phyloP scores from a whole-genome alignment of 1,140 invertebrate species.

The Drosophila kikkawai region DNA sequence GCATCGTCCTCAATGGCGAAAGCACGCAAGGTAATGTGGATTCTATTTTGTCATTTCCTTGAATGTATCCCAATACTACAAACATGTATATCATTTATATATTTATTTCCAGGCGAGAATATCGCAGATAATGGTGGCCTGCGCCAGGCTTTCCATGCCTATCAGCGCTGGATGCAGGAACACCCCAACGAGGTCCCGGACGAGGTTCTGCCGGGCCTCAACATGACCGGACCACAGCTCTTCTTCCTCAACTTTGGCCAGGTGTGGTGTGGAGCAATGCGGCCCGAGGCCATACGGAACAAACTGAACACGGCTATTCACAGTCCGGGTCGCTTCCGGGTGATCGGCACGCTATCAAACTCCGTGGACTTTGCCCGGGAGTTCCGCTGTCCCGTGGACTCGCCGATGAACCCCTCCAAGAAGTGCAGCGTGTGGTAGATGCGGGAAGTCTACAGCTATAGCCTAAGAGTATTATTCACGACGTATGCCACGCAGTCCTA shows the following conservation, averaged over 20 bases:
- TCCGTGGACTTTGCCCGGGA: slow-evolving; percentile 92
- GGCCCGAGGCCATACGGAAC: slow-evolving; percentile 78
- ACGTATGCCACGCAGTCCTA: slow-evolving; percentile 40
- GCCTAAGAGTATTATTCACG: slow-evolving; percentile 65
- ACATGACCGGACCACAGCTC: slow-evolving; percentile 90
- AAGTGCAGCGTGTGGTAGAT: slow-evolving; percentile 90
- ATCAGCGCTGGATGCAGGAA: slow-evolving; percentile 71
- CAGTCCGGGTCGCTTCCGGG: slow-evolving; percentile 90
- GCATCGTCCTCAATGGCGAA: slow-evolving; percentile 85
- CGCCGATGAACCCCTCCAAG: slow-evolving; percentile 92
- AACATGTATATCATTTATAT: neutral
- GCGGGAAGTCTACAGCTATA: slow-evolving; percentile 1
- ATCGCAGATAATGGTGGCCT: slow-evolving; percentile 96
- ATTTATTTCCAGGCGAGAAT: slow-evolving; percentile 88
- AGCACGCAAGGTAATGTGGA: slow-evolving; percentile 86
- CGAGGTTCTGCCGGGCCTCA: slow-evolving; percentile 90
- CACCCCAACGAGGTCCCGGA: slow-evolving; percentile 62
- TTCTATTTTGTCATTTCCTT: neutral
- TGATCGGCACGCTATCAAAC: slow-evolving; percentile 94
- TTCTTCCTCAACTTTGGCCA: slow-evolving; percentile 95
- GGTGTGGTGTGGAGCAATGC: slow-evolving; percentile 90
- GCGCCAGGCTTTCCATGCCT: slow-evolving; percentile 91
- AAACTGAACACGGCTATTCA: slow-evolving; percentile 92
- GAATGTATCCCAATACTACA: neutral
- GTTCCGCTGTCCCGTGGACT: slow-evolving; percentile 89